These are phyloP conservation scores for Habroteleia sp. DNA, from an alignment of 2,888 invertebrate genomes.

Conservation along the genomic window DNA sequence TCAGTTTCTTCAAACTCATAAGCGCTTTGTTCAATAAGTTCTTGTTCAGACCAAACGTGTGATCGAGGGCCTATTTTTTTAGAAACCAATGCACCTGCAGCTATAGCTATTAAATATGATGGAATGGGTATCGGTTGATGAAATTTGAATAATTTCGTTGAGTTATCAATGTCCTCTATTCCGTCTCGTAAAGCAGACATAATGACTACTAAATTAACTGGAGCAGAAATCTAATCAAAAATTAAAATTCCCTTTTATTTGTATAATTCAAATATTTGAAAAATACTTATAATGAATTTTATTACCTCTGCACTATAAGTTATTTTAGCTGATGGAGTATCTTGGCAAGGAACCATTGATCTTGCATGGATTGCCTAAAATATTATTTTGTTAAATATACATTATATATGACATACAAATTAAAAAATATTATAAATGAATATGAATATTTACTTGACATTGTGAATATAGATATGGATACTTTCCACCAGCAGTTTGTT, in stretches of 20 bases:
- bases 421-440: conserved; percentile 1
- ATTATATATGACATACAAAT: too few species aligned
- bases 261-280: too few species aligned
- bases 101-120: conserved; percentile 94
- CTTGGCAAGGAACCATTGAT: conserved; percentile 95
- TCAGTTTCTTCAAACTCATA: conserved; percentile 95
- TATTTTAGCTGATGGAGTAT: conserved; percentile 94
- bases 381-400: too few species aligned
- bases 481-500: conserved; percentile 93
- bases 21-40: conserved; percentile 90
- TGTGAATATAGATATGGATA: conserved; percentile 93
- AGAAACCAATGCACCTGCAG: conserved; percentile 90
- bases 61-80: conserved; percentile 90
- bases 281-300: too few species aligned
- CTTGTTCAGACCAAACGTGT: conserved; percentile 94
- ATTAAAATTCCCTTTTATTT: too few species aligned
- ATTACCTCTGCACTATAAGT: conserved; percentile 74
- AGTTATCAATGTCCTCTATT: conserved; percentile 71
- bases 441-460: conserved; percentile 84
- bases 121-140: conserved; percentile 91
- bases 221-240: conserved; percentile 86
- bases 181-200: conserved; percentile 91
- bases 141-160: conserved; percentile 84
- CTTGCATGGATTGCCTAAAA: conserved; percentile 92
- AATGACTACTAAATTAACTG: conserved; percentile 88